These are phyloP conservation scores for Penaeus vannamei DNA, from an alignment of 1,140 invertebrate species.

Conservation along the genomic window DNA sequence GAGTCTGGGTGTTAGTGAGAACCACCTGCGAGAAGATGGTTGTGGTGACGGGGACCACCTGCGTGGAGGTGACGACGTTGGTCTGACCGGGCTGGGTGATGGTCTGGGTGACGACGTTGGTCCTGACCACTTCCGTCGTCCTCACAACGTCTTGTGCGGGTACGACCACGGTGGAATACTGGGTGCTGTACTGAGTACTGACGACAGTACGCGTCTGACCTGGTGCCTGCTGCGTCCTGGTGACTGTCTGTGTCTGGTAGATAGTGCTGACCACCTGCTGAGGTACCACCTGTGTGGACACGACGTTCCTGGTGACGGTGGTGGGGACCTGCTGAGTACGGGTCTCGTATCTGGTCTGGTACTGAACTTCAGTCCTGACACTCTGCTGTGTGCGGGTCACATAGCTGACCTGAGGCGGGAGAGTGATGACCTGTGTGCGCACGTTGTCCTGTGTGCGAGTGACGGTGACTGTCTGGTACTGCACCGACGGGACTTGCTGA, in stretches of 20 bases:
- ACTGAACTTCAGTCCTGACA: slow-evolving; percentile 31
- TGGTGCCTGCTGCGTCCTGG: slow-evolving; percentile 52
- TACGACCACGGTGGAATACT: slow-evolving; percentile 43
- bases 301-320: slow-evolving; percentile 28
- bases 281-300: slow-evolving; percentile 40
- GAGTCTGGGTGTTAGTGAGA: slow-evolving; percentile 58
- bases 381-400: slow-evolving; percentile 38
- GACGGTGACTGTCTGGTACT: slow-evolving; percentile 47
- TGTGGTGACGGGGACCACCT: slow-evolving; percentile 53
- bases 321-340: slow-evolving; percentile 40
- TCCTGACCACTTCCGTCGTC: slow-evolving; percentile 21
- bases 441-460: slow-evolving; percentile 52
- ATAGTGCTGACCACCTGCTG: slow-evolving; percentile 36
- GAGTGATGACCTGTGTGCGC: slow-evolving; percentile 44
- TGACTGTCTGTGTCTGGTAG: slow-evolving; percentile 41
- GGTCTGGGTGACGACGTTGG: slow-evolving; percentile 35
- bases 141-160: slow-evolving; percentile 32
- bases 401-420: slow-evolving; percentile 13
- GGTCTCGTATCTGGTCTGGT: not conserved
- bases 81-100: slow-evolving; percentile 53
- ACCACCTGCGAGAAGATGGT: slow-evolving; percentile 53
- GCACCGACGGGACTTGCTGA: slow-evolving; percentile 41
- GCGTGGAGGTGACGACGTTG: slow-evolving; percentile 47
- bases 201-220: slow-evolving; percentile 44
- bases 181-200: slow-evolving; percentile 29